Conservation (phyloP, 2,888 invertebrate genomes). For the Pherbina coryleti region DNA sequence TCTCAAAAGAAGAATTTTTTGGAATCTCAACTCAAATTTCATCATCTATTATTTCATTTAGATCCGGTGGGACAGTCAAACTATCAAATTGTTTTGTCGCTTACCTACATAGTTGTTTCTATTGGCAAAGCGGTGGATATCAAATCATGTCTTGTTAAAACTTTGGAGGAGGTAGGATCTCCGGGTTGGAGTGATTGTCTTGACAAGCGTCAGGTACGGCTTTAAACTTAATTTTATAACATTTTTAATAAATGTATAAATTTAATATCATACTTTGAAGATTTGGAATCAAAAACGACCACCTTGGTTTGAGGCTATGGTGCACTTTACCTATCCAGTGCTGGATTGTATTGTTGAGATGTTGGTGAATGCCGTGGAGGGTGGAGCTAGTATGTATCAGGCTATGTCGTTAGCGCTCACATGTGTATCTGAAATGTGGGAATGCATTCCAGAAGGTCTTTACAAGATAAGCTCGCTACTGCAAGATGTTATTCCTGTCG, state of each 20-base stretch:
- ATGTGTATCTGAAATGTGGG: constrained; percentile 78
- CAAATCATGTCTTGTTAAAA: constrained; percentile 75
- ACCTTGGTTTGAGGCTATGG: constrained; percentile 81
- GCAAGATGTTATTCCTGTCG: constrained; percentile 79
- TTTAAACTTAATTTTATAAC: not conserved
- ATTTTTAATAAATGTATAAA: not conserved
- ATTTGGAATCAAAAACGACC: constrained; percentile 86
- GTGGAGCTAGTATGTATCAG: constrained; percentile 85
- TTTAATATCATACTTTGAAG: constrained; percentile 66
- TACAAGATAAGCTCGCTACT: constrained; percentile 74
- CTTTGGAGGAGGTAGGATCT: constrained; percentile 73
- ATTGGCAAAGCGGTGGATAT: constrained; percentile 77
- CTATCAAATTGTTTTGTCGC: constrained; percentile 75
- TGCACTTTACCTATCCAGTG: constrained; percentile 76
- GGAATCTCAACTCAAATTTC: not conserved
- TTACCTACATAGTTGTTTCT: constrained; percentile 75
- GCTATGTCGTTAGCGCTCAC: constrained; percentile 81
- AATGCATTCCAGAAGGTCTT: constrained; percentile 76
- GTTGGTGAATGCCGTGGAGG: constrained; percentile 78
- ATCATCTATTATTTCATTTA: constrained; percentile 40
- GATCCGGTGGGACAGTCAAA: constrained; percentile 70
- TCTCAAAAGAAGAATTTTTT: too few relatives aligned
- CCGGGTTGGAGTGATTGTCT: constrained; percentile 79
- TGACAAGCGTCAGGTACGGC: constrained; percentile 78
- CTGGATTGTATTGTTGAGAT: constrained; percentile 77